These are phyloP conservation scores for Climacteris rufus DNA, from an alignment of 2,113 vertebrate species.

Conservation along the genomic window DNA sequence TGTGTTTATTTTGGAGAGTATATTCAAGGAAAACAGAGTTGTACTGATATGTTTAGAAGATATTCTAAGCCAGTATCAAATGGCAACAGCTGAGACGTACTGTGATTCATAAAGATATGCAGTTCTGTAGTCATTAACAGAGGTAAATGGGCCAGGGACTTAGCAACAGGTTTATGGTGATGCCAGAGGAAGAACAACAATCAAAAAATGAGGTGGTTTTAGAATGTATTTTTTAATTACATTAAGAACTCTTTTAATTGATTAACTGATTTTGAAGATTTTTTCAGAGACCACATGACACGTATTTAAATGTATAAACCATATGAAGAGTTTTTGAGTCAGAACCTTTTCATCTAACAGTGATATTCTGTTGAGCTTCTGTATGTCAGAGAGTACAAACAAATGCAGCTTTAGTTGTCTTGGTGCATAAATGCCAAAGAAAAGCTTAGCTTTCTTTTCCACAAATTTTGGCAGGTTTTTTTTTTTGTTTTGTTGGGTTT, in stretches of 20 bases:
- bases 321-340: background rate
- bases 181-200: background rate
- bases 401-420: background rate
- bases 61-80: conserved; percentile 3
- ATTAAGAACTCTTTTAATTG: background rate
- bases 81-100: background rate
- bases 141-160: background rate
- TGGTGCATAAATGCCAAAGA: background rate
- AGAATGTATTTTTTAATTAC: background rate
- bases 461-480: background rate
- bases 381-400: background rate
- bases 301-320: background rate
- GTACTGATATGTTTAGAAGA: background rate
- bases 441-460: background rate
- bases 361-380: background rate
- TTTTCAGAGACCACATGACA: background rate
- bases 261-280: background rate
- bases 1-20: conserved; percentile 55
- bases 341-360: background rate
- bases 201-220: background rate
- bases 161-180: background rate
- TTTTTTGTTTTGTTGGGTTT: background rate
- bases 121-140: background rate
- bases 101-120: background rate
- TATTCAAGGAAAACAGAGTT: conserved; percentile 26